phyloP scores from a whole-genome alignment of 2,113 vertebrate species.

The Macroglossus sobrinus region DNA sequence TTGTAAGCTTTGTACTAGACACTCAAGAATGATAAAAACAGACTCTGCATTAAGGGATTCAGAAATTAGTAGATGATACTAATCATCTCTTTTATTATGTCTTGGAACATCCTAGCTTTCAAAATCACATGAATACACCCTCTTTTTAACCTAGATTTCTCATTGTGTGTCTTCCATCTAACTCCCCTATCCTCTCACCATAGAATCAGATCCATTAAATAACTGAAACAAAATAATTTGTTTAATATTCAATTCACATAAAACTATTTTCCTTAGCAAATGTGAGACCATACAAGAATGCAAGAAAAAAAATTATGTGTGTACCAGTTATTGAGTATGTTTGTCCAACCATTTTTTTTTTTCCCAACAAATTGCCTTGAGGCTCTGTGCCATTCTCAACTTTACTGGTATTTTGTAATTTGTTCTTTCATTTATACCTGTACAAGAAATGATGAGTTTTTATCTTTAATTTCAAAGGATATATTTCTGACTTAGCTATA shows the following conservation, averaged over 20 bases:
- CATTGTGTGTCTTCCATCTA: neutral
- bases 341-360: neutral
- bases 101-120: neutral
- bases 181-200: neutral
- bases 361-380: neutral
- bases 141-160: neutral
- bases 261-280: neutral
- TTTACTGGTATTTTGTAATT: conserved; percentile 22
- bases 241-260: neutral
- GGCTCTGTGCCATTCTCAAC: neutral
- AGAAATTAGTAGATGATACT: neutral
- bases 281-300: neutral
- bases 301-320: neutral
- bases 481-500: conserved; percentile 31
- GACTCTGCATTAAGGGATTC: neutral
- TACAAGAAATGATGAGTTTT: conserved; percentile 54
- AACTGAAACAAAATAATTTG: neutral
- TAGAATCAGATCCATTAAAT: neutral
- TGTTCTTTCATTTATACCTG: conserved; percentile 37
- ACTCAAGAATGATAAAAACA: neutral
- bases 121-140: neutral
- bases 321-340: neutral
- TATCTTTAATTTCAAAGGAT: conserved; percentile 49
- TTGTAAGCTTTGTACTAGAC: neutral
- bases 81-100: neutral